phyloP scores from a whole-genome alignment of 2,113 vertebrate genomes.

The Sturnira hondurensis region DNA sequence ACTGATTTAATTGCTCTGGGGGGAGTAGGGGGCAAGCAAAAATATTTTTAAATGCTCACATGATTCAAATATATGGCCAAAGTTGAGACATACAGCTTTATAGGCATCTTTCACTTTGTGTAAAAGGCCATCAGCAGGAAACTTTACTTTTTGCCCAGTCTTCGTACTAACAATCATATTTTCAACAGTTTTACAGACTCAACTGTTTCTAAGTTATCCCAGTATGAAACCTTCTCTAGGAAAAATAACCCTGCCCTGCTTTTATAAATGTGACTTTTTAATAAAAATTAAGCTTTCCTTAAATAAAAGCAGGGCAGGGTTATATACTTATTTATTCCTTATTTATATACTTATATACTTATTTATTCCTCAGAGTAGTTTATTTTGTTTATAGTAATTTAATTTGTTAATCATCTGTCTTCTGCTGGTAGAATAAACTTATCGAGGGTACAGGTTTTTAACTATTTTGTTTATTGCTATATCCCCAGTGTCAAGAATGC shows the following conservation, averaged over 20 bases:
- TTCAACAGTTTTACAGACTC: background rate
- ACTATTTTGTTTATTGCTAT: slow-evolving; percentile 23
- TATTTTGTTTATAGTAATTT: slow-evolving; percentile 11
- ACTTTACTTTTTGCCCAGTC: background rate
- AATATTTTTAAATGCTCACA: background rate
- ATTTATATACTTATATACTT: too few species aligned
- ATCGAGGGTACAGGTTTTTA: background rate
- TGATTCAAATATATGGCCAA: background rate
- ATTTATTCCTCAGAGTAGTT: slow-evolving; percentile 16
- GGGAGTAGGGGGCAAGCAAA: background rate
- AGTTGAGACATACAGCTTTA: background rate
- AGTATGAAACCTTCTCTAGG: slow-evolving; percentile 23
- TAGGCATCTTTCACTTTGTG: background rate
- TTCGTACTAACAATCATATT: slow-evolving; percentile 20
- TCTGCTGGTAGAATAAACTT: background rate
- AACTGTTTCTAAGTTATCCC: slow-evolving; percentile 1
- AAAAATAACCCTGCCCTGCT: slow-evolving; percentile 5
- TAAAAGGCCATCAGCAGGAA: background rate
- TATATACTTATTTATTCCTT: background rate
- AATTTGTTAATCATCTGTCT: background rate
- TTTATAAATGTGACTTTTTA: slow-evolving; percentile 19
- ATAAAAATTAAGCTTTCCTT: background rate
- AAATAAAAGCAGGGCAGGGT: slow-evolving; percentile 16
- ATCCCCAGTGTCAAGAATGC: background rate
- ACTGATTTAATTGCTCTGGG: slow-evolving; percentile 34